phyloP scores from a whole-genome alignment of 2,113 vertebrate genomes.

The Hemiscyllium ocellatum region DNA sequence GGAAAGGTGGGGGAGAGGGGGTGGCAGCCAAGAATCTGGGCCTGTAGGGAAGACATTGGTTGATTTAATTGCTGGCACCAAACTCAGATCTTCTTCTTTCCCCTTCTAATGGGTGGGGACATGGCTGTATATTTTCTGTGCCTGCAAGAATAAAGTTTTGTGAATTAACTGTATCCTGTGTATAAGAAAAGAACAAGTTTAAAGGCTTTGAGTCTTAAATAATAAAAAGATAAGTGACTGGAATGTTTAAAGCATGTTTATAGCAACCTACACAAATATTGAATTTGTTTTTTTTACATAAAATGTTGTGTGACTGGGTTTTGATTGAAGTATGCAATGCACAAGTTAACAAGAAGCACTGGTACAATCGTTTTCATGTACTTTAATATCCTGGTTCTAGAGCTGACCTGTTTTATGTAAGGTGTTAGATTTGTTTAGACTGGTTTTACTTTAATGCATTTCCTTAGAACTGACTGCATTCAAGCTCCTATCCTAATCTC shows the following conservation, averaged over 20 bases:
- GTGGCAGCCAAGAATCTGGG: too few species aligned
- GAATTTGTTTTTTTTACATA: background rate
- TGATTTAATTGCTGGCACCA: background rate
- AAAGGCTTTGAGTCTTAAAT: conserved; percentile 30
- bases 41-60: background rate
- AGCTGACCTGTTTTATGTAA: background rate
- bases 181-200: conserved; percentile 24
- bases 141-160: conserved; percentile 24
- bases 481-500: too few species aligned
- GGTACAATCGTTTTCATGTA: background rate
- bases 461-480: background rate
- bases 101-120: conserved; percentile 12
- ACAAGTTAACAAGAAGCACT: background rate
- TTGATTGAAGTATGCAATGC: background rate
- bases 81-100: background rate
- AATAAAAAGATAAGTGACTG: conserved; percentile 36
- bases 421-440: background rate
- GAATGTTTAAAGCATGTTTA: conserved; percentile 23
- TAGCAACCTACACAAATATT: background rate
- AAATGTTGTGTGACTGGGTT: background rate
- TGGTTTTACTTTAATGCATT: too few species aligned
- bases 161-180: conserved; percentile 37
- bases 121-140: conserved; percentile 25
- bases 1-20: too few species aligned
- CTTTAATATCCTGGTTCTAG: background rate